Evolutionary conservation across 2,888 invertebrate species (phyloP).

Genomic region (Rhopalosiphum nymphaeae): DNA sequence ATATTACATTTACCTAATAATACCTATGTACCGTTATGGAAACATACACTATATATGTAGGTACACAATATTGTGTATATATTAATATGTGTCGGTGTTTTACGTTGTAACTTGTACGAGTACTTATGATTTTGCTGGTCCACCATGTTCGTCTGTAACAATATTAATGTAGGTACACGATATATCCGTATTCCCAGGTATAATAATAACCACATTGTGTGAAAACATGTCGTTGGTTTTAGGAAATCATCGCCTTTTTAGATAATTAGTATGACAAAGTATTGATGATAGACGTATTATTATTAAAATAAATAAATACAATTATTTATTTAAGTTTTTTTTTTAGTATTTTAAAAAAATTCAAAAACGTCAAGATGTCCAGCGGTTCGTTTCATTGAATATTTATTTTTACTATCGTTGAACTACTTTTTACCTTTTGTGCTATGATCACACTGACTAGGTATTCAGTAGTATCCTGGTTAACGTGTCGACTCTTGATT

Average conservation of each 20-base stretch:
- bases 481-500: not conserved
- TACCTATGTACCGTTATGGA: not conserved
- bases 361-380: not conserved
- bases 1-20: not conserved
- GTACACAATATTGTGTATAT: not conserved
- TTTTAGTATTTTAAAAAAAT: not conserved
- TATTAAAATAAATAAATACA: not conserved
- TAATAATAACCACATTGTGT: not conserved
- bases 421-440: not conserved
- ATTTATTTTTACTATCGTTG: not conserved
- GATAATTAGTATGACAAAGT: not conserved
- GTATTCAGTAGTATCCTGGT: not conserved
- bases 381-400: not conserved
- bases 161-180: too few relatives aligned
- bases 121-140: not conserved
- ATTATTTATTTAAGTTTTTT: not conserved
- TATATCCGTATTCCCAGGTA: not conserved
- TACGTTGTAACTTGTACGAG: not conserved
- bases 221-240: not conserved
- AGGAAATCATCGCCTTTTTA: not conserved
- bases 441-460: not conserved
- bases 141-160: not conserved
- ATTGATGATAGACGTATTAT: too few relatives aligned
- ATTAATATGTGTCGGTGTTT: not conserved
- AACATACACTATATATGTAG: not conserved